These are phyloP conservation scores for Muntiacus reevesi DNA, from an alignment of 2,113 vertebrate genomes.

Conservation along the genomic window DNA sequence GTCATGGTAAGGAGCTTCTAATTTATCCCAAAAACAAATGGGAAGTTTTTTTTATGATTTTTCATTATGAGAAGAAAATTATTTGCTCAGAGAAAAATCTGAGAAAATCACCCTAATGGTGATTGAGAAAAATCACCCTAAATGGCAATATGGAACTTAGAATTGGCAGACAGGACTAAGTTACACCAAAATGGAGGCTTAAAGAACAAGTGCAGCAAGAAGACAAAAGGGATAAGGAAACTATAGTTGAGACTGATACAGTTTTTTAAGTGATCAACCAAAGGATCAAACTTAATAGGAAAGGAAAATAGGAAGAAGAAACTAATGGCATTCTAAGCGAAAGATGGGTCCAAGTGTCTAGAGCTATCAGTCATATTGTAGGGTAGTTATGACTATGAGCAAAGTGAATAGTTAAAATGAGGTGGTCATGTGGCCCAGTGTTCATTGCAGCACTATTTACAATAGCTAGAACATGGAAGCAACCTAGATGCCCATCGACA, in stretches of 20 bases:
- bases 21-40: conserved; percentile 23
- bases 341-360: neutral
- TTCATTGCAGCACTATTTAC: neutral
- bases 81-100: neutral
- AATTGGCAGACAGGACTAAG: neutral
- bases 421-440: neutral
- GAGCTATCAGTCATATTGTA: neutral
- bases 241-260: neutral
- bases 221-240: neutral
- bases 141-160: neutral
- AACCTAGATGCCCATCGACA: neutral
- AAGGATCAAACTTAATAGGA: neutral
- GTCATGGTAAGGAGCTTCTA: neutral
- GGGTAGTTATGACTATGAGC: neutral
- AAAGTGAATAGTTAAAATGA: neutral
- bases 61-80: neutral
- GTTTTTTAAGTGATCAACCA: neutral
- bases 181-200: neutral
- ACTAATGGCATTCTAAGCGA: neutral
- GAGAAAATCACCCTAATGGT: no score
- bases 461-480: neutral
- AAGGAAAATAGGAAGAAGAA: neutral
- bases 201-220: neutral
- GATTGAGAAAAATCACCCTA: conserved; percentile 7
- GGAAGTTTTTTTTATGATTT: neutral